Base-by-base conservation (phyloP, 2,888 invertebrate genomes). In the Megaustenia siamemsis region DNA sequence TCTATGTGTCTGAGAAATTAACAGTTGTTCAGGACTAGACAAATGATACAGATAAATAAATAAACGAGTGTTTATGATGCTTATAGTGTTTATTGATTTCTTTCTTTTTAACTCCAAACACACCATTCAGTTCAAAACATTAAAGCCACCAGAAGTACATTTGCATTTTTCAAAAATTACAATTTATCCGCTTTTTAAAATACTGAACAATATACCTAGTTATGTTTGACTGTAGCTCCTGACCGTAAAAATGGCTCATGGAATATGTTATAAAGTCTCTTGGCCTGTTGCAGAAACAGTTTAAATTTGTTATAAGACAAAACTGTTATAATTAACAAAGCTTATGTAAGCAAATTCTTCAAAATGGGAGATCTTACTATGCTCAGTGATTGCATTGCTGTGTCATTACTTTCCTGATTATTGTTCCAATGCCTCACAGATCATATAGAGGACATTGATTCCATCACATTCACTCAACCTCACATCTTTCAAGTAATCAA, bases 1-100 rank as follows among this genome's bases (percentile, higher is more conserved):
- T 99, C 89, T 99, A 99, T 95, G 99, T 99, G 85, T 98, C 98
- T 90, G 99, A 99, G 94, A 99, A 99, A 95, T 98, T 98, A 76
- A 97, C 97, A 92, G 97, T 98, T 95, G 96, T 89, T 15, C 88
- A 89, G 32, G 91, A 90, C n/a, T 88, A 88, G 56, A 40, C 60
- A 40, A 12, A 40, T 71, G 4, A 12, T 63, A n/a, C 40, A 15
- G 4, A 12, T 43, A 43, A 60, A 45, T 35, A 79, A 80, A 32
- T 68, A 77, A 56, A 60, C 28, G 1, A 12, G 53, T 49, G n/a
- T 80, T 80, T 60, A 49, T 35, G 6, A 15, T 40, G 0, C 28
- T 4, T 79, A 5, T 21, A 49, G 3, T 71, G 3, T 71, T 53
- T 24, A 1, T 80, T 80, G 43, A 68, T 43, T 66, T 53, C 53